A percentile compares a stretch with the other conserved stretches of the same genome.
Conservation (phyloP, 1,140 invertebrate genomes). For the Drosophila parvula region DNA sequence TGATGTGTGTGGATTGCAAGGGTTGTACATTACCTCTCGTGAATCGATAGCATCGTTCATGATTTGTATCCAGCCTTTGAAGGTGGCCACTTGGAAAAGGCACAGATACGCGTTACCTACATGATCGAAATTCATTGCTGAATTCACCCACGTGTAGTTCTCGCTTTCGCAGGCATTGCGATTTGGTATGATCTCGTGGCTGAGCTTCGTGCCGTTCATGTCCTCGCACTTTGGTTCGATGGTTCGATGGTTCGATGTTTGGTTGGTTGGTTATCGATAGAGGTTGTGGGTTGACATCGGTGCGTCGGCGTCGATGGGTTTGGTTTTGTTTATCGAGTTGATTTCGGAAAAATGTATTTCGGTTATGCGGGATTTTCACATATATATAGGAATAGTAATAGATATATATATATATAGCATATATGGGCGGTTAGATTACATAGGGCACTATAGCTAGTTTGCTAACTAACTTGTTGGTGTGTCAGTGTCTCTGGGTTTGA, state of each 20-base stretch:
- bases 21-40: constrained; percentile 89
- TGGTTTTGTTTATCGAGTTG: constrained; percentile 51
- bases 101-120: constrained; percentile 98
- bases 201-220: constrained; percentile 90
- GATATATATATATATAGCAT: constrained; percentile 11
- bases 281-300: constrained; percentile 11
- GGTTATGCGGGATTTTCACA: constrained; percentile 64
- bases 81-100: constrained; percentile 99
- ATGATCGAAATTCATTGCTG: constrained; percentile 99
- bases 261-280: constrained; percentile 12
- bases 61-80: constrained; percentile 97
- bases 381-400: constrained; percentile 33
- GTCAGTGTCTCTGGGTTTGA: constrained; percentile 32
- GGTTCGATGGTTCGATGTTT: neutral
- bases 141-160: constrained; percentile 98
- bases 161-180: constrained; percentile 92
- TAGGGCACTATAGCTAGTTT: constrained; percentile 44
- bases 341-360: constrained; percentile 68
- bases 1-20: constrained; percentile 20
- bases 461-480: constrained; percentile 42
- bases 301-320: constrained; percentile 37
- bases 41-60: constrained; percentile 99
- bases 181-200: constrained; percentile 94
- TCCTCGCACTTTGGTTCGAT: constrained; percentile 90
- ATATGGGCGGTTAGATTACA: constrained; percentile 10